Conservation (phyloP, 2,888 invertebrate genomes). For the Petrolisthes manimaculis region DNA sequence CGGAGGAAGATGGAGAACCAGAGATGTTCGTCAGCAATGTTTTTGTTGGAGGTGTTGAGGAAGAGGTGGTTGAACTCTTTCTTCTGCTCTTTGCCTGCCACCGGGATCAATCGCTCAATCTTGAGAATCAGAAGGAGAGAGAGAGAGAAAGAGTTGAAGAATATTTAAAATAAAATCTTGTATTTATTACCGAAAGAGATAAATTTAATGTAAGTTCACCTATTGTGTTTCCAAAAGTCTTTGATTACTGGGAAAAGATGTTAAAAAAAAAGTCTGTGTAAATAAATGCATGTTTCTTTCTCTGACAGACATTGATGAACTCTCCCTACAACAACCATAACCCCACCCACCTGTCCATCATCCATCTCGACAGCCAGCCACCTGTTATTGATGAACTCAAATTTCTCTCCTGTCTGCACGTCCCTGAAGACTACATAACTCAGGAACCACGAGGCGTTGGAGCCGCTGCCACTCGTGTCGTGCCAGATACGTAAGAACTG, state of each 20-base stretch:
- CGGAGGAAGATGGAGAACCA: conserved; percentile 74
- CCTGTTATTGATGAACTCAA: conserved; percentile 70
- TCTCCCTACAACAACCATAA: neutral
- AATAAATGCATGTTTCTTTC: neutral
- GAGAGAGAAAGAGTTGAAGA: neutral
- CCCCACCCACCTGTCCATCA: conserved; percentile 71
- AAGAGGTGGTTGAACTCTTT: conserved; percentile 72
- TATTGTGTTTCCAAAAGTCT: no score
- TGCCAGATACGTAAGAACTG: conserved; percentile 72
- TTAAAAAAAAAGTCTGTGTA: neutral
- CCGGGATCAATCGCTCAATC: conserved; percentile 73
- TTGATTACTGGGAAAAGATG: neutral
- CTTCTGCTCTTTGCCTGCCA: conserved; percentile 71
- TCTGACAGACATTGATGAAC: neutral
- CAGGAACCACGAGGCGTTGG: conserved; percentile 71
- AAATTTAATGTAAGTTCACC: neutral
- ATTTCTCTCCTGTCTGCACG: conserved; percentile 71
- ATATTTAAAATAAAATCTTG: no score
- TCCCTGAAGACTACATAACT: conserved; percentile 71
- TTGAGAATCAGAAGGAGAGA: conserved; percentile 66
- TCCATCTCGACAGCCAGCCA: conserved; percentile 73
- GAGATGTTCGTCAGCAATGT: conserved; percentile 72
- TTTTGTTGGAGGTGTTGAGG: conserved; percentile 68
- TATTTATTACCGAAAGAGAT: neutral
- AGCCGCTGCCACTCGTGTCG: conserved; percentile 72